Percentiles rank a stretch among this genome's conserved stretches.
Conservation (phyloP, 2,888 invertebrate species). For the Amphipoea oculea region DNA sequence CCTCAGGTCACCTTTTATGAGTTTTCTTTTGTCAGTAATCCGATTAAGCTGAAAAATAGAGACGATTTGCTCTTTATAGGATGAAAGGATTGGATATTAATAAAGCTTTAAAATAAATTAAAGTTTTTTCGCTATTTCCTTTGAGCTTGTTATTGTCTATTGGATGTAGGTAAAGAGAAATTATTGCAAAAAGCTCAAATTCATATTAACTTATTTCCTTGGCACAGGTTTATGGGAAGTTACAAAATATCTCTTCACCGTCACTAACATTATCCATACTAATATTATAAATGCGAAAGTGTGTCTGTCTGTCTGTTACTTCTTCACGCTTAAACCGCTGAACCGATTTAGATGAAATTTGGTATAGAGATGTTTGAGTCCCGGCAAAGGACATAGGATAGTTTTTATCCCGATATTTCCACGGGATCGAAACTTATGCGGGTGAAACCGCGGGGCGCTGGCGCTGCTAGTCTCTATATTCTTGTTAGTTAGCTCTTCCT, state of each 20-base stretch:
- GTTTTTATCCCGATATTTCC: too few species aligned
- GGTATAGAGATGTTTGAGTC: too few species aligned
- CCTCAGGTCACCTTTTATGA: slow-evolving; percentile 17
- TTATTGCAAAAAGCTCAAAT: neutral
- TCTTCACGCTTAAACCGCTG: too few species aligned
- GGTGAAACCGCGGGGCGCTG: too few species aligned
- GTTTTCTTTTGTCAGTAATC: slow-evolving; percentile 22
- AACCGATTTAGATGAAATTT: too few species aligned
- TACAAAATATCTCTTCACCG: neutral
- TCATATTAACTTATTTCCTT: neutral
- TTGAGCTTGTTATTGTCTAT: neutral
- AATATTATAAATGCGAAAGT: too few species aligned
- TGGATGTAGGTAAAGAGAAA: neutral
- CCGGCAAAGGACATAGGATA: too few species aligned
- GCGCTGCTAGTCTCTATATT: neutral
- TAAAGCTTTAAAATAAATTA: neutral
- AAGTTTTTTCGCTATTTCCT: neutral
- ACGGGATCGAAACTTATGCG: too few species aligned
- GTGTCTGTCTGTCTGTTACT: too few species aligned
- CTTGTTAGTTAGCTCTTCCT: neutral
- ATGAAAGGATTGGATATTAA: neutral
- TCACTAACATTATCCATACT: neutral
- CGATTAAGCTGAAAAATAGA: slow-evolving; percentile 17
- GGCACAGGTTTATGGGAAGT: neutral
- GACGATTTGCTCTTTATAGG: neutral